A percentile compares a stretch with the other conserved stretches of the same genome.
These are phyloP conservation scores for Sebastes iracundus DNA, from an alignment of 2,797 vertebrate genomes.

Conservation along the genomic window DNA sequence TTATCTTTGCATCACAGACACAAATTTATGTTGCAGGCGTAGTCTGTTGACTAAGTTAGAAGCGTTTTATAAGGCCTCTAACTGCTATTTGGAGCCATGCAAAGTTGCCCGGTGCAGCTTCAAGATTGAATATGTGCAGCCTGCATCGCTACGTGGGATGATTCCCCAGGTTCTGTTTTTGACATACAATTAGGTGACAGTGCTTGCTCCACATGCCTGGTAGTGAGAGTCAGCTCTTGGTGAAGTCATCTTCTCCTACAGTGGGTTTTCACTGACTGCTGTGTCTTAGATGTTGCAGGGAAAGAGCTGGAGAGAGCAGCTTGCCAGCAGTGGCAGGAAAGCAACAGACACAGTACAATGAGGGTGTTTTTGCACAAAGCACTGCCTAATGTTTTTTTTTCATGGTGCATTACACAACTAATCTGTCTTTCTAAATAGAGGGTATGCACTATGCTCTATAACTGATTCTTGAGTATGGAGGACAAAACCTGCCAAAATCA, in stretches of 20 bases:
- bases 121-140: constrained; percentile 7
- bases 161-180: constrained; percentile 36
- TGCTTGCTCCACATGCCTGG: constrained; percentile 30
- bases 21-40: neutral
- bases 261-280: constrained; percentile 28
- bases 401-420: constrained; percentile 9
- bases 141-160: neutral
- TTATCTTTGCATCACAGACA: constrained; percentile 9
- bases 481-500: too few species aligned
- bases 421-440: constrained; percentile 2
- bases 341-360: constrained; percentile 1
- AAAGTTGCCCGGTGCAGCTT: constrained; percentile 9
- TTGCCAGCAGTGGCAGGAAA: constrained; percentile 25
- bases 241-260: constrained; percentile 44
- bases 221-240: constrained; percentile 42
- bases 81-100: constrained; percentile 7
- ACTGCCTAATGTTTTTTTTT: neutral
- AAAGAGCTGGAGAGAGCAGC: constrained; percentile 34
- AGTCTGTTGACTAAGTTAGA: constrained; percentile 21
- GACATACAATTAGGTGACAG: constrained; percentile 63
- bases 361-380: constrained; percentile 12
- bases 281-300: constrained; percentile 43
- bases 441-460: neutral
- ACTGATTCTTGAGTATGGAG: neutral
- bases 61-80: neutral